Conservation (phyloP, 1,140 invertebrate genomes). For the Luehdorfia chinensis region DNA sequence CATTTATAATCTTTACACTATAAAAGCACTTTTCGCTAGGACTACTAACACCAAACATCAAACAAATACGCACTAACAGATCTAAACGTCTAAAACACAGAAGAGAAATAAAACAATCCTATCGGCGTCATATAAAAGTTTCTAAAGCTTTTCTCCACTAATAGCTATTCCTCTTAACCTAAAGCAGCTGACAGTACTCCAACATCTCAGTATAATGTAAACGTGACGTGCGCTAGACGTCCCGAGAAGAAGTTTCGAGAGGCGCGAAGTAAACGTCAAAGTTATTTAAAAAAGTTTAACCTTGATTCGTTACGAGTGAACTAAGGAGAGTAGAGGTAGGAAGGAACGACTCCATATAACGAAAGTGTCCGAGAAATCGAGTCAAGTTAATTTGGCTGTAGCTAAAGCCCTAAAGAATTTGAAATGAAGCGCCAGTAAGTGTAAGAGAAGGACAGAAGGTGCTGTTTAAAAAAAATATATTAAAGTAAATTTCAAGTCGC, state of each 20-base stretch:
- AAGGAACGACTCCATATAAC: too few relatives aligned
- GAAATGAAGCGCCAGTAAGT: too few relatives aligned
- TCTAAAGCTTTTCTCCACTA: conserved; percentile 59
- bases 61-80: conserved; percentile 47
- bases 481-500: too few relatives aligned
- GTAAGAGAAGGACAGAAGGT: too few relatives aligned
- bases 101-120: conserved; percentile 34
- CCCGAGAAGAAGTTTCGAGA: conserved; percentile 61
- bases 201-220: conserved; percentile 31
- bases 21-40: conserved; percentile 64
- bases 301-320: conserved; percentile 33
- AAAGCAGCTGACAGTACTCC: conserved; percentile 36
- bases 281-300: conserved; percentile 36
- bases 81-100: conserved; percentile 38
- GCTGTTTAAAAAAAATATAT: too few relatives aligned
- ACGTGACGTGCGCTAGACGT: conserved; percentile 27
- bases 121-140: conserved; percentile 41
- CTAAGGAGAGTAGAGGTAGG: too few relatives aligned
- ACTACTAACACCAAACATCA: conserved; percentile 69
- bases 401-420: too few relatives aligned
- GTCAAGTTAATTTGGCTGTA: too few relatives aligned
- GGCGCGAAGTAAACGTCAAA: conserved; percentile 36
- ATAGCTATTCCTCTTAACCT: conserved; percentile 27
- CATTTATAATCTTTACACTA: conserved; percentile 40
- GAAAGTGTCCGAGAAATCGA: too few relatives aligned